Evolutionary conservation across 2,797 vertebrate species (phyloP), one percentile per base, ranked within the genome.

Genomic region (Diglossa cyanea): DNA sequence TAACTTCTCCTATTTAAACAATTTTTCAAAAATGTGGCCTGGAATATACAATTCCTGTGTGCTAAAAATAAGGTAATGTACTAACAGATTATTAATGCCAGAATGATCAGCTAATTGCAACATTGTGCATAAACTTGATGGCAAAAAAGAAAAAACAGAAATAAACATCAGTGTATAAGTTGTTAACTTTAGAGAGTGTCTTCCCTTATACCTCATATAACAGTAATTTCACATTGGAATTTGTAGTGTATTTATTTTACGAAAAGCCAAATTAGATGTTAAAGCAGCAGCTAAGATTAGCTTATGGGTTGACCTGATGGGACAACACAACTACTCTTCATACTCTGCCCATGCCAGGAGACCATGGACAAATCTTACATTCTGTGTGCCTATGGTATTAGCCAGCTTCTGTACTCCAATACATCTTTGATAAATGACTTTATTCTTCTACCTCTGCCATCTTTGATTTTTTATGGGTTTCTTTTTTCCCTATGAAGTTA

Each of bases 401-500:
- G 39, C 15, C n/a, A 53, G 15, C 17, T 60, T 20, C 45, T 57
- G 10, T 33, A 58, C 35, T 88, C 39, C n/a, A 62, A 6, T 6
- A 13, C 2, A 9, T 21, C 18, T 47, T 63, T 47, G 33, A 63
- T 42, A 85, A 93, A 68, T 31, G 0, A 44, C 4, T 45, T 53
- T 35, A 26, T 85, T 72, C 13, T 70, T 70, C 30, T 78, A 23
- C 7, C 7, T 76, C 14, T 82, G 7, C 6, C 12, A 61, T 71
- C 31, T 90, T 78, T 63, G 28, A 1, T 47, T 66, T 73, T 73
- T 4, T n/a, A 10, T 17, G 8, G 0, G 6, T 42, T 62, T 37
- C 3, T 11, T 4, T 45, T 71, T 44, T 35, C 5, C 5, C 15
- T 58, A 0, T 67, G 63, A 68, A 2, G 0, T 47, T 60, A 9